Conservation (phyloP, 2,888 invertebrate species). For the Chalcis sispes region DNA sequence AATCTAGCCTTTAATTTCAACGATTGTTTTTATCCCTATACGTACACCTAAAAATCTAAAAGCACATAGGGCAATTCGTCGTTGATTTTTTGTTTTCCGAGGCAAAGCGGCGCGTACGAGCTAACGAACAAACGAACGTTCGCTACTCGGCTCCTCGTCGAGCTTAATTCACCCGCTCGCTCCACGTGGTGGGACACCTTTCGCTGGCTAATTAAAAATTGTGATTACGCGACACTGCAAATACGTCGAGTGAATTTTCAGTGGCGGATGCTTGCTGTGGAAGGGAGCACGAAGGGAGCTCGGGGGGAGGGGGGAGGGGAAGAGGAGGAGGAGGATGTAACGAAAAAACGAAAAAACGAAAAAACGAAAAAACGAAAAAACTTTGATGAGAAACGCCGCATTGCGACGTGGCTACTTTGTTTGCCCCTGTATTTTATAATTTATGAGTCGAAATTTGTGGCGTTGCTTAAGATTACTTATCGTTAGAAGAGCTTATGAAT, state of each 20-base stretch:
- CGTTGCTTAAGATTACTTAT: background rate
- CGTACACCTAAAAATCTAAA: too few relatives aligned
- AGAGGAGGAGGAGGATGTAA: background rate
- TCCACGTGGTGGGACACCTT: background rate
- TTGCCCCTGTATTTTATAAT: too few relatives aligned
- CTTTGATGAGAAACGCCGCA: background rate
- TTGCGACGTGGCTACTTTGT: background rate
- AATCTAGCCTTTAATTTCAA: conserved; percentile 25
- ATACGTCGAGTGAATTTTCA: conserved; percentile 9
- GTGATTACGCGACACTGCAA: conserved; percentile 24
- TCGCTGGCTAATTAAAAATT: conserved; percentile 36
- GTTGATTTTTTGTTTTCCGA: conserved; percentile 7
- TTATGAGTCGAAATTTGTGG: too few relatives aligned
- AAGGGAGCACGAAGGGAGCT: background rate
- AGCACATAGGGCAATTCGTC: too few relatives aligned
- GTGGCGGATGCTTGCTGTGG: background rate
- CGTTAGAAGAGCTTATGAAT: too few relatives aligned
- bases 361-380: too few relatives aligned
- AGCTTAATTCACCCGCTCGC: background rate
- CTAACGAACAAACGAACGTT: conserved; percentile 26
- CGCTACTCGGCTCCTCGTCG: background rate
- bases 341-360: too few relatives aligned
- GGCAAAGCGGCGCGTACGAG: too few relatives aligned
- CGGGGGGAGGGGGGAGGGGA: background rate
- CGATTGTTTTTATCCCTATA: conserved; percentile 15